Conservation (phyloP, 2,113 vertebrate species). For the Neoarius graeffei region DNA sequence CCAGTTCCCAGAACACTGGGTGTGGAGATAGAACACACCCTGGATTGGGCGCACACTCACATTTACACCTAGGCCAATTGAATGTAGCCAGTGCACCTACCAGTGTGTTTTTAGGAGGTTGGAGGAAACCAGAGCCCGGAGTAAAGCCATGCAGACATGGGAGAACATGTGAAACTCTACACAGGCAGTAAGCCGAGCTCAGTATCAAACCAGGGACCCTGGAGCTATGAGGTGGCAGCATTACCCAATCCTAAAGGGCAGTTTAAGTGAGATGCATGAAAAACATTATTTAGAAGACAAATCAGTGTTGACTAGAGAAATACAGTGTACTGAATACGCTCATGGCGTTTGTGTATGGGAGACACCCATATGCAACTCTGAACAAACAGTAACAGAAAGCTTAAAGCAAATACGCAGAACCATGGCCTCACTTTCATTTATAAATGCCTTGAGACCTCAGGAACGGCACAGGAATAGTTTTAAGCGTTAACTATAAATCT, state of each 20-base stretch:
- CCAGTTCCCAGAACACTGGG: background rate
- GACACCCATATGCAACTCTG: background rate
- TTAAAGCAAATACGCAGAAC: background rate
- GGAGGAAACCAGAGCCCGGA: background rate
- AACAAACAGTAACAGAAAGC: background rate
- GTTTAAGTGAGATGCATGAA: background rate
- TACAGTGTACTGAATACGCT: background rate
- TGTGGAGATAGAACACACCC: background rate
- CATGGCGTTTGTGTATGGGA: background rate
- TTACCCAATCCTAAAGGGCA: background rate
- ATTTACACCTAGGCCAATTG: background rate
- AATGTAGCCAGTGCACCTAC: background rate
- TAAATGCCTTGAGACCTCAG: no score
- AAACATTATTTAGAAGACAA: background rate
- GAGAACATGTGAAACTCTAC: background rate
- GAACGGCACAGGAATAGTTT: no score
- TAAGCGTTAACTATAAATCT: no score
- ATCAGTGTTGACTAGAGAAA: background rate
- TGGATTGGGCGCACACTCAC: background rate
- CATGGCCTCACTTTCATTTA: no score
- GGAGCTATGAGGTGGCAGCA: background rate
- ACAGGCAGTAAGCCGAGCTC: background rate
- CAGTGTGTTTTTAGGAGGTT: background rate
- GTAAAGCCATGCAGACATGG: background rate
- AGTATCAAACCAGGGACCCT: background rate